A percentile compares a stretch with the other conserved stretches of the same genome.
phyloP scores from a whole-genome alignment of 2,797 vertebrate genomes.

The Ptychobarbus kaznakovi region DNA sequence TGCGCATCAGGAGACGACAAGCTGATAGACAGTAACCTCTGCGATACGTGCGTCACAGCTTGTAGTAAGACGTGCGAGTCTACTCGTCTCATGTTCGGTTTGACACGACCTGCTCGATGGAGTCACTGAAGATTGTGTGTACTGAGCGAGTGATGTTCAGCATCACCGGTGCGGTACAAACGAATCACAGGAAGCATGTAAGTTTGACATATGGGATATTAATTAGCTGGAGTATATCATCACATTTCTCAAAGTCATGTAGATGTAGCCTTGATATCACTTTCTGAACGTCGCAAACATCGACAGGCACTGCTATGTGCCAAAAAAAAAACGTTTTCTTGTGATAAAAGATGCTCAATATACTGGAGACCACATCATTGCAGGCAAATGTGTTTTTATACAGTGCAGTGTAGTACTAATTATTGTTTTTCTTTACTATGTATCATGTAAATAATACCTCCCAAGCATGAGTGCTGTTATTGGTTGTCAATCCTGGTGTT shows the following conservation, averaged over 20 bases:
- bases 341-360: neutral
- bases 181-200: neutral
- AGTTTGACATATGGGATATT: neutral
- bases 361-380: neutral
- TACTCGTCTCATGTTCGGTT: slow-evolving; percentile 26
- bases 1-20: slow-evolving; percentile 24
- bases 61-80: slow-evolving; percentile 3
- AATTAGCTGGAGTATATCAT: neutral
- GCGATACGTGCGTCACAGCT: slow-evolving; percentile 10
- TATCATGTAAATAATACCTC: neutral
- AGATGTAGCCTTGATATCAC: neutral
- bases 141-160: neutral
- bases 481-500: neutral
- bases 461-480: neutral
- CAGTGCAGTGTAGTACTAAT: neutral
- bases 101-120: slow-evolving; percentile 18
- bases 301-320: neutral
- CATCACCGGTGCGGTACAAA: neutral
- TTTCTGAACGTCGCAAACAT: neutral
- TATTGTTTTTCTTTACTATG: neutral
- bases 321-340: no score
- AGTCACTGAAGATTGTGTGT: neutral
- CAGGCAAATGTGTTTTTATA: neutral
- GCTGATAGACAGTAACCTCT: slow-evolving; percentile 45
- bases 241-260: neutral